Conservation (phyloP, 2,888 invertebrate species). For the Timema podura region DNA sequence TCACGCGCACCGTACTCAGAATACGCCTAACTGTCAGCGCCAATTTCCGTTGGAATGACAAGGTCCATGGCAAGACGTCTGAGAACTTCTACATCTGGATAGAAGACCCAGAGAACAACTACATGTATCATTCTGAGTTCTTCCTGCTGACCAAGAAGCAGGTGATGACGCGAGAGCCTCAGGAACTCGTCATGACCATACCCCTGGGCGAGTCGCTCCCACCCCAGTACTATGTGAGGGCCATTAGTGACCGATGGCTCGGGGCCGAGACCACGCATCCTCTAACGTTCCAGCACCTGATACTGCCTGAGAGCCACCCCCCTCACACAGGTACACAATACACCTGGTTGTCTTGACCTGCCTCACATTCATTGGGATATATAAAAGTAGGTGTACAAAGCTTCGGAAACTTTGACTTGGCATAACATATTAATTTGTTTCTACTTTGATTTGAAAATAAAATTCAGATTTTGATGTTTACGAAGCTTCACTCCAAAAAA, state of each 20-base stretch:
- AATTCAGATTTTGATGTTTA: too few species aligned
- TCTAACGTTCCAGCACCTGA: slow-evolving; percentile 70
- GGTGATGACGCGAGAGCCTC: slow-evolving; percentile 68
- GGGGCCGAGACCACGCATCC: slow-evolving; percentile 51
- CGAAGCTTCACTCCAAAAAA: too few species aligned
- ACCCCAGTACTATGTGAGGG: slow-evolving; percentile 84
- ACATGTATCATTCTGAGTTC: slow-evolving; percentile 94
- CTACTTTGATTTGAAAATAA: too few species aligned
- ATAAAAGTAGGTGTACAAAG: too few species aligned
- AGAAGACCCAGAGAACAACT: slow-evolving; percentile 90
- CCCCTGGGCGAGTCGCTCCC: slow-evolving; percentile 89
- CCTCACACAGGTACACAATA: slow-evolving; percentile 72
- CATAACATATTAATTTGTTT: too few species aligned
- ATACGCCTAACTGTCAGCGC: slow-evolving; percentile 77
- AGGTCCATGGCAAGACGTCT: slow-evolving; percentile 78
- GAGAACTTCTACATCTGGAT: slow-evolving; percentile 98
- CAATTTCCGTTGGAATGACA: slow-evolving; percentile 79
- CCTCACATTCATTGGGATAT: too few species aligned
- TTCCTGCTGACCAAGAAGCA: slow-evolving; percentile 64
- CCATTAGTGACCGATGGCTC: slow-evolving; percentile 83
- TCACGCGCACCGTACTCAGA: slow-evolving; percentile 85
- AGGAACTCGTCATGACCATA: slow-evolving; percentile 90
- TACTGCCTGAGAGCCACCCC: slow-evolving; percentile 86
- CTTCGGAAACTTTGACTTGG: too few species aligned
- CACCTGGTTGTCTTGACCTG: too few species aligned